Base-by-base conservation (phyloP, 2,113 vertebrate genomes). In the Ceyx margarethae region DNA sequence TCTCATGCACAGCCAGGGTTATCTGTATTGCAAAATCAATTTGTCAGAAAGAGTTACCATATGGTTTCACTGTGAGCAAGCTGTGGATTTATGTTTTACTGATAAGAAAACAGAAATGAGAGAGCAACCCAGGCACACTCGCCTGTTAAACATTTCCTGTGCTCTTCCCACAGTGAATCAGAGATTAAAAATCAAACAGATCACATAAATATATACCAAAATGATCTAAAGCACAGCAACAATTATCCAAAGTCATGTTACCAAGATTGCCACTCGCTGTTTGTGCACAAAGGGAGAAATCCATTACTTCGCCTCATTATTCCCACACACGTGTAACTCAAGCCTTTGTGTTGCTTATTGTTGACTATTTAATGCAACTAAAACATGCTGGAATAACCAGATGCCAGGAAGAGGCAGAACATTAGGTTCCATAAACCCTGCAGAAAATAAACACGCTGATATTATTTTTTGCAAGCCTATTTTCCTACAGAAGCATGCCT, bases 61-160 rank as follows among this genome's bases (percentile, higher is more conserved):
- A 89, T 66, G 80, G 66, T 82, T 94, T 76, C 11, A 14, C 46
- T 71, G 64, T 82, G 78, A 72, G 87, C 66, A 83, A 87, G 76
- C 65, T 54, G 53, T 5, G 6, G 72, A 81, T 89, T 96, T 87
- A 57, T 56, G 57, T 72, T 90, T 83, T 85, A 48, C 61, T 65
- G 72, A 61, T 88, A 92, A 71, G 67, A 79, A 90, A 81, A 85
- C 33, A 89, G 73, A 85, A 89, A 84, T 17, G 11, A 91, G 74
- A 85, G 60, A 67, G 53, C 50, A 80, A 80, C 45, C 6, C 25
- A 61, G 57, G 75, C n/a, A 48, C 0, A 3, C 22, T 56, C 64
- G 48, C 14, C 84, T 6, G 1, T 42, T 62, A 76, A 80, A 79
- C 28, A 67, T 53, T 92, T 89, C 84, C 79, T 62, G 78, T 48